A percentile compares a stretch with the other conserved stretches of the same genome.
Evolutionary conservation across 2,113 vertebrate species (phyloP).

Genomic region (Prinia subflava): DNA sequence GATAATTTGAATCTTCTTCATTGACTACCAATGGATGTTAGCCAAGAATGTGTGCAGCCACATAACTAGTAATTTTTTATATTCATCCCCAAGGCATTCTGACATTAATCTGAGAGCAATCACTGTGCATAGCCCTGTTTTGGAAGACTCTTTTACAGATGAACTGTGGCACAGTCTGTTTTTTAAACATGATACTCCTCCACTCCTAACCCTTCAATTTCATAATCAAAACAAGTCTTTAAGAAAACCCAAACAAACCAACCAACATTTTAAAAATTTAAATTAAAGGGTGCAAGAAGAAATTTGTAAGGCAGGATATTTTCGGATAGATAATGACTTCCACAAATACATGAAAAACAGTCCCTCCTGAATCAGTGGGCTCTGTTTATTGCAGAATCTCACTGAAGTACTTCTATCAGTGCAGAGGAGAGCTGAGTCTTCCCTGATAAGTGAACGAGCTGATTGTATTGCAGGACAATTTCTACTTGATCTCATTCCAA

Average conservation of each 20-base stretch:
- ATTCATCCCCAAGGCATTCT: background rate
- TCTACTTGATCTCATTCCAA: background rate
- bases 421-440: background rate
- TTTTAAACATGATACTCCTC: background rate
- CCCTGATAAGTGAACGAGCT: background rate
- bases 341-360: background rate
- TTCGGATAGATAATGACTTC: background rate
- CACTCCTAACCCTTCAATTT: background rate
- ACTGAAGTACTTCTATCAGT: background rate
- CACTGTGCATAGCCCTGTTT: background rate
- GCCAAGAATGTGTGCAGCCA: background rate
- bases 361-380: background rate
- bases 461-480: background rate
- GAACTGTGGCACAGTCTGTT: background rate
- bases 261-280: background rate
- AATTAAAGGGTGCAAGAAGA: constrained; percentile 19
- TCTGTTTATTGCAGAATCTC: background rate
- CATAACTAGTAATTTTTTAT: background rate
- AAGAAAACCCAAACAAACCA: background rate
- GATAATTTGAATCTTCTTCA: background rate
- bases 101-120: background rate
- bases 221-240: background rate
- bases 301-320: background rate
- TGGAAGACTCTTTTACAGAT: background rate
- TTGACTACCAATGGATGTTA: background rate